These are phyloP conservation scores for Pollimyrus isidori DNA, from an alignment of 2,113 vertebrate genomes.

Conservation along the genomic window DNA sequence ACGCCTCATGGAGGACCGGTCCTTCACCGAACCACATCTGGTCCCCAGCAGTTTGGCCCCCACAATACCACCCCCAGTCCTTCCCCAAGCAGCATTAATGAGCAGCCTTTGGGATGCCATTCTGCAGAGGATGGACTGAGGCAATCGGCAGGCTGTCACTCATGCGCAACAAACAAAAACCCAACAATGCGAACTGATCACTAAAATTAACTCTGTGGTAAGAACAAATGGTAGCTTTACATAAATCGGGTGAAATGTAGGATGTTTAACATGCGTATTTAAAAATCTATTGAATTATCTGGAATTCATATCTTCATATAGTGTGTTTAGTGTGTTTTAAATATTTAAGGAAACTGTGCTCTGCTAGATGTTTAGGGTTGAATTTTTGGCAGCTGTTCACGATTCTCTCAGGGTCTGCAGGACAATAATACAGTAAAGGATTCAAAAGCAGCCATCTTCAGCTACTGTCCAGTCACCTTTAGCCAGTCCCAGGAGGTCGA, in stretches of 20 bases:
- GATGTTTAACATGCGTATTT: neutral
- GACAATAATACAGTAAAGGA: neutral
- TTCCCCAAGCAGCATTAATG: neutral
- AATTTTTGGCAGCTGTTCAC: neutral
- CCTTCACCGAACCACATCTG: neutral
- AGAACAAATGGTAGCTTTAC: neutral
- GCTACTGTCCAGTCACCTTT: neutral
- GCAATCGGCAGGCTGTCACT: neutral
- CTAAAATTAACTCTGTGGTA: neutral
- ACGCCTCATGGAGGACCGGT: neutral
- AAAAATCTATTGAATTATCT: neutral
- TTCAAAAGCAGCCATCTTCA: neutral
- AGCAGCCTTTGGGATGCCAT: neutral
- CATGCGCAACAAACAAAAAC: neutral
- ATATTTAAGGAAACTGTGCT: neutral
- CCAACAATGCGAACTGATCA: neutral
- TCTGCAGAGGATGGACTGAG: neutral
- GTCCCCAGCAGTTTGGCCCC: neutral
- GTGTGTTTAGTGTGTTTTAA: neutral
- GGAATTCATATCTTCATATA: neutral
- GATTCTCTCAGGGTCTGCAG: neutral
- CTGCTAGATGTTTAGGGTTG: neutral
- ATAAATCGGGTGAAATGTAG: neutral
- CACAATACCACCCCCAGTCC: neutral
- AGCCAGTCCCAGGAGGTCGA: neutral